These are phyloP conservation scores for Tapera naevia DNA, from an alignment of 2,797 vertebrate species.

Conservation along the genomic window DNA sequence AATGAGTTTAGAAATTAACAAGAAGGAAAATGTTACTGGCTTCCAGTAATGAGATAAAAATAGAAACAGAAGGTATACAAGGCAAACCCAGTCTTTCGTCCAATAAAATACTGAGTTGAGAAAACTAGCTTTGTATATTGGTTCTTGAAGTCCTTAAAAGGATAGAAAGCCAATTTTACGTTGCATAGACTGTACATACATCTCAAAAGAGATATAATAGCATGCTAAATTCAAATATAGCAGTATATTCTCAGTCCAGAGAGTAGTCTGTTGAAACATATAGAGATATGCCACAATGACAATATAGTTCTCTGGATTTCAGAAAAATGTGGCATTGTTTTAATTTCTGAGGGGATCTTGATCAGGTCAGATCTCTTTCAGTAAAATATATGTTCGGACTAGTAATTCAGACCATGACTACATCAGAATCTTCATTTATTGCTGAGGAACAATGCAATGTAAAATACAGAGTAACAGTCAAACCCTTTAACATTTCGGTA, in stretches of 20 bases:
- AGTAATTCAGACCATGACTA: background rate
- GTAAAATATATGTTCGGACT: background rate
- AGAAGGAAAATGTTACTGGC: background rate
- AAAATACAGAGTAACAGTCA: background rate
- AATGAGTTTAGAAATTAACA: background rate
- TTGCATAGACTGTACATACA: background rate
- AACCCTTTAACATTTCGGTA: background rate
- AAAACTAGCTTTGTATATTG: background rate
- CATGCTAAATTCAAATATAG: background rate
- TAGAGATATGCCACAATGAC: background rate
- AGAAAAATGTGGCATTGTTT: background rate
- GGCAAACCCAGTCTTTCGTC: background rate
- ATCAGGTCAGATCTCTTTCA: background rate
- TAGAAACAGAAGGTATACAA: background rate
- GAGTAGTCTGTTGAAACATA: background rate
- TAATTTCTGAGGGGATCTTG: background rate
- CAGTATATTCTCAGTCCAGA: background rate
- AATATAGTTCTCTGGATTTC: background rate
- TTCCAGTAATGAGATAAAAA: background rate
- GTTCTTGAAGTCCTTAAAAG: background rate
- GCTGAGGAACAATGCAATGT: background rate
- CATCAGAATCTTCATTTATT: background rate
- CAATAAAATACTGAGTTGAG: background rate
- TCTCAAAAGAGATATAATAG: background rate
- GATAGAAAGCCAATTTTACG: background rate